Conservation (phyloP, 2,888 invertebrate genomes). For the Apamea crenata region DNA sequence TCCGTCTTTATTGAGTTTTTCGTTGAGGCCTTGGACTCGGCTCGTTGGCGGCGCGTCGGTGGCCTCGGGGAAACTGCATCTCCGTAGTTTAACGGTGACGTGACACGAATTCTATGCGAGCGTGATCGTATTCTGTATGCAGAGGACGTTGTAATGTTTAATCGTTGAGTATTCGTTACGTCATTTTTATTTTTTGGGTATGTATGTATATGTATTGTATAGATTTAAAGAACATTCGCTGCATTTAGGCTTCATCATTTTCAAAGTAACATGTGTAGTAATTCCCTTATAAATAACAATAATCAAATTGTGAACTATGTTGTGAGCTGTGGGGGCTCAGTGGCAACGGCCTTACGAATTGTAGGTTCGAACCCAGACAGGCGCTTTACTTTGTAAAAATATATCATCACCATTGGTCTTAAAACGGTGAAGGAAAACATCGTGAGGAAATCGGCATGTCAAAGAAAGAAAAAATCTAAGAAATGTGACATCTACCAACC, state of each 20-base stretch:
- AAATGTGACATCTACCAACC: no score
- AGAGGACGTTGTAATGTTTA: slow-evolving; percentile 10
- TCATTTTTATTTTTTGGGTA: background rate
- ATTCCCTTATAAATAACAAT: background rate
- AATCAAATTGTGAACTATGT: background rate
- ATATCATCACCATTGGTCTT: no score
- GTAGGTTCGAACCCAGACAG: no score
- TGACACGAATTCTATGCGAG: slow-evolving; percentile 35
- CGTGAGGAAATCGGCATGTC: no score
- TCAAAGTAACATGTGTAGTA: background rate
- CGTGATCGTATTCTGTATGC: slow-evolving; percentile 19
- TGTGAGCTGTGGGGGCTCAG: background rate
- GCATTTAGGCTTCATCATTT: no score
- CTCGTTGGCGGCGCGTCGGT: slow-evolving; percentile 26
- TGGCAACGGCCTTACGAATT: no score
- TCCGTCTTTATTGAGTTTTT: slow-evolving; percentile 43
- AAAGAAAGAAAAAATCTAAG: no score
- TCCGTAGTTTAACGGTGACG: slow-evolving; percentile 38
- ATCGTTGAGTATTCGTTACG: background rate
- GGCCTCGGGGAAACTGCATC: slow-evolving; percentile 58
- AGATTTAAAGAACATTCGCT: no score
- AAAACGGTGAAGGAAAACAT: no score
- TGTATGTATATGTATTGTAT: no score
- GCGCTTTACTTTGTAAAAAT: no score
- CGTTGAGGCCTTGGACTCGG: slow-evolving; percentile 37